A percentile compares a stretch with the other conserved stretches of the same genome.
phyloP scores from a whole-genome alignment of 1,140 invertebrate species.

The Eciton burchellii region DNA sequence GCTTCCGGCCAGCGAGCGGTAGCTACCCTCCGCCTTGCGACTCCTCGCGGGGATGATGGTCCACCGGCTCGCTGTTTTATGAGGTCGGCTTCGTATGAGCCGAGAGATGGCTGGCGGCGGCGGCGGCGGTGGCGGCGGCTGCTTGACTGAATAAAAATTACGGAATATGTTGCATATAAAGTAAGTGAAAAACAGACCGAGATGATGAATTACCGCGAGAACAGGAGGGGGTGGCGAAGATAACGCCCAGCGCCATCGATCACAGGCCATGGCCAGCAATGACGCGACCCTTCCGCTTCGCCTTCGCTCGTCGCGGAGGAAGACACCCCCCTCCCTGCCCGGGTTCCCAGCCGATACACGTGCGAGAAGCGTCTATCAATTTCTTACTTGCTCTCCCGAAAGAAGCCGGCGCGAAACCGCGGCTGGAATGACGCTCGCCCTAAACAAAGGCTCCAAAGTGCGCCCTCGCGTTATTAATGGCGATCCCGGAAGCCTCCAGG shows the following conservation, averaged over 20 bases:
- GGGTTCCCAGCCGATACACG: slow-evolving; percentile 51
- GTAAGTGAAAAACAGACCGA: slow-evolving; percentile 85
- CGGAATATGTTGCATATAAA: slow-evolving; percentile 86
- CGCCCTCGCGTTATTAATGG: slow-evolving; percentile 36
- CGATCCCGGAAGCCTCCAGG: not conserved
- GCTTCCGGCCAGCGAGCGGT: slow-evolving; percentile 5
- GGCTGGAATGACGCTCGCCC: slow-evolving; percentile 41
- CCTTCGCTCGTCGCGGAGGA: slow-evolving; percentile 31
- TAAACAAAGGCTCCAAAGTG: slow-evolving; percentile 44
- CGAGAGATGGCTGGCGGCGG: slow-evolving; percentile 35
- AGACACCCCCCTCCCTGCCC: slow-evolving; percentile 48
- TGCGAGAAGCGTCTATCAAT: slow-evolving; percentile 51
- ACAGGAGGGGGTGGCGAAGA: slow-evolving; percentile 78
- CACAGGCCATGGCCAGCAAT: slow-evolving; percentile 82
- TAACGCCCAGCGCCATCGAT: slow-evolving; percentile 85
- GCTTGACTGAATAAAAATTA: slow-evolving; percentile 85
- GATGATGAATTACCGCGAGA: slow-evolving; percentile 83
- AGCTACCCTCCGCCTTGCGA: slow-evolving; percentile 7
- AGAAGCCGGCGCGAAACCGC: slow-evolving; percentile 10
- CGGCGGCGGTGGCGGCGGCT: slow-evolving; percentile 66
- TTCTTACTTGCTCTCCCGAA: slow-evolving; percentile 60
- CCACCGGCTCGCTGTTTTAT: slow-evolving; percentile 68
- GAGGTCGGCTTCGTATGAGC: slow-evolving; percentile 51
- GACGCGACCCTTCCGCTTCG: slow-evolving; percentile 76
- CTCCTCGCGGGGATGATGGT: slow-evolving; percentile 36